Evolutionary conservation across 2,113 vertebrate genomes (phyloP), one percentile per base, ranked within the genome.

Genomic region (Trinectes maculatus): DNA sequence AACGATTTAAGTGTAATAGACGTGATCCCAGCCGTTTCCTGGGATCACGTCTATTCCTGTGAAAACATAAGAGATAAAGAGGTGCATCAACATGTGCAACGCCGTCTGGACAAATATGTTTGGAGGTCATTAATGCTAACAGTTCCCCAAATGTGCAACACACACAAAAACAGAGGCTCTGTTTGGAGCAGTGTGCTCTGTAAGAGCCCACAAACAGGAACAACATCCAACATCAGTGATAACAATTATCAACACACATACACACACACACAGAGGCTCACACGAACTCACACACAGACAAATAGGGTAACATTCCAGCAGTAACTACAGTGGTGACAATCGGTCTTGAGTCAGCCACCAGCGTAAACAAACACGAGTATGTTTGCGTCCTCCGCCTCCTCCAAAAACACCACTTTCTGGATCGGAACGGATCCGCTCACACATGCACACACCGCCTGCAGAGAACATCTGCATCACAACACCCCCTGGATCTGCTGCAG

Each of bases 401-500:
- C 71, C 69, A 49, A 59, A 79, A 71, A 80, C 67, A 71, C 56
- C 53, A 78, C 68, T 71, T 71, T 68, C 26, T 69, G 43, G 49
- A 83, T 74, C 26, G 3, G 43, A 44, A 73, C 71, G 56, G 51
- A 70, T 49, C 57, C 73, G 46, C 62, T n/a, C 24, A 61, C 47
- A 51, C 71, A 47, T 37, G 25, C 58, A 47, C 15, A 21, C 56
- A 63, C 68, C 81, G 76, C 89, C 83, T 65, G 74, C 85, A 82
- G 89, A 84, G 89, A 90, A 91, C 91, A 92, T 89, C 91, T 92
- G 91, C 87, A 88, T 79, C 73, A 73, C 76, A 66, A 84, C 82
- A 70, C 71, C 68, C 67, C 77, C 55, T 40, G 63, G 61, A 83
- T 85, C n/a, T n/a, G n/a, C n/a, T n/a, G 72, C 53, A 74, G 66